Evolutionary conservation across 2,888 invertebrate genomes (phyloP).

Genomic region (Clostera curtula): DNA sequence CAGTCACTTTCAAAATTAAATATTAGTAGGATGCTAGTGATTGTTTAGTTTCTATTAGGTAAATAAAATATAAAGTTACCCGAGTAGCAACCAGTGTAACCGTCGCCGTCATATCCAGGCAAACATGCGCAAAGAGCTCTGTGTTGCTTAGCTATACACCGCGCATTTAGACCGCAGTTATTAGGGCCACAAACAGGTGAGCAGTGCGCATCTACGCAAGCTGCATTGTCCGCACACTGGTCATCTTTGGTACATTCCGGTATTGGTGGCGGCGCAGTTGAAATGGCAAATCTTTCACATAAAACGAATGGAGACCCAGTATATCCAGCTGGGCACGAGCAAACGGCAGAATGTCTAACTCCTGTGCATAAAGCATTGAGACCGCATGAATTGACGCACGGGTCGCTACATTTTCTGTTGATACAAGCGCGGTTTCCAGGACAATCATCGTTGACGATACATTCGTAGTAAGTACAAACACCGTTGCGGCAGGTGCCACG

Average conservation of each 20-base stretch:
- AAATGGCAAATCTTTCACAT: constrained; percentile 68
- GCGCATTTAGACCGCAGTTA: constrained; percentile 85
- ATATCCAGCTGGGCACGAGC: constrained; percentile 86
- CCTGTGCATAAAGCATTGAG: constrained; percentile 88
- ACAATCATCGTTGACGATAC: constrained; percentile 91
- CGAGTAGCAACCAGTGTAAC: constrained; percentile 84
- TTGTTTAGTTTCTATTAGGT: too few relatives aligned
- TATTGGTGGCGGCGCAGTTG: constrained; percentile 64
- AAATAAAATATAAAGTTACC: constrained; percentile 49
- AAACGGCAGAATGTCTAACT: constrained; percentile 82
- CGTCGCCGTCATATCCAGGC: constrained; percentile 89
- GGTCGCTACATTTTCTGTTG: constrained; percentile 88
- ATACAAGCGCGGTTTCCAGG: constrained; percentile 87
- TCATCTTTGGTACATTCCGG: constrained; percentile 85
- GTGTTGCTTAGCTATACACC: constrained; percentile 85
- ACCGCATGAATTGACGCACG: constrained; percentile 88
- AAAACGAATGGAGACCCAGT: constrained; percentile 85
- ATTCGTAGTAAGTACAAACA: constrained; percentile 86
- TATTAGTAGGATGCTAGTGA: too few relatives aligned
- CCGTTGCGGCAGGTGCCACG: constrained; percentile 80
- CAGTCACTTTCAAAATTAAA: too few relatives aligned
- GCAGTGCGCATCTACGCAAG: constrained; percentile 85
- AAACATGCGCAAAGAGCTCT: constrained; percentile 88
- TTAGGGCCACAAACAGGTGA: constrained; percentile 82
- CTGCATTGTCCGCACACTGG: constrained; percentile 88